These are phyloP conservation scores for Lutraria rhynchaena DNA, from an alignment of 1,140 invertebrate genomes.

Conservation along the genomic window DNA sequence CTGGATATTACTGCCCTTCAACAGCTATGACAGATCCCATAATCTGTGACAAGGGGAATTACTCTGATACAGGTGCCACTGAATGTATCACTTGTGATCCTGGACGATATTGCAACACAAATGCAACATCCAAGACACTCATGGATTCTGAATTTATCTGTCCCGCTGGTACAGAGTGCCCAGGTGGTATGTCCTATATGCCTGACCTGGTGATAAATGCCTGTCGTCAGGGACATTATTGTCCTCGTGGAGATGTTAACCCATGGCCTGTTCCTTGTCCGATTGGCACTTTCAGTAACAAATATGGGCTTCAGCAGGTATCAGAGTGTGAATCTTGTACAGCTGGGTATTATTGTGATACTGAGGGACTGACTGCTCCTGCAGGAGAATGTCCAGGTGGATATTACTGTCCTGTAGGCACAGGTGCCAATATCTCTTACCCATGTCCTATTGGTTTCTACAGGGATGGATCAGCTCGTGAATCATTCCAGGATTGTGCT, in stretches of 20 bases:
- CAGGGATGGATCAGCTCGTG: conserved; percentile 77
- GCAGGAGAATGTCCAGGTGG: conserved; percentile 73
- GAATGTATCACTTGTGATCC: conserved; percentile 74
- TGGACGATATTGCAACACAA: conserved; percentile 77
- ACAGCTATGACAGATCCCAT: conserved; percentile 68
- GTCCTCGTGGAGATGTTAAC: conserved; percentile 76
- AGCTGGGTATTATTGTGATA: conserved; percentile 76
- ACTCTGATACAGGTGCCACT: conserved; percentile 73
- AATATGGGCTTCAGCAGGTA: conserved; percentile 70
- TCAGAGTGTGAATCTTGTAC: conserved; percentile 78
- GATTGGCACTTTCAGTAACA: conserved; percentile 77
- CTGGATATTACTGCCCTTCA: conserved; percentile 77
- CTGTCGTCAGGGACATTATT: conserved; percentile 78
- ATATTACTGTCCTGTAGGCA: conserved; percentile 77
- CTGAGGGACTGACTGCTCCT: conserved; percentile 65
- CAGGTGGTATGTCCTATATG: conserved; percentile 73
- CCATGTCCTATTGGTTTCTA: conserved; percentile 80
- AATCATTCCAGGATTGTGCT: conserved; percentile 80
- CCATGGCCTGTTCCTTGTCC: conserved; percentile 78
- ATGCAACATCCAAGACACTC: conserved; percentile 73
- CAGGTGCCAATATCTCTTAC: conserved; percentile 66
- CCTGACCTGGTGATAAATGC: conserved; percentile 74
- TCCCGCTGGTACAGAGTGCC: conserved; percentile 79
- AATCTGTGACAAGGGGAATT: conserved; percentile 79
- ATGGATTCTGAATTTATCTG: conserved; percentile 75